phyloP scores from a whole-genome alignment of 2,888 invertebrate genomes.

The Ormyrus labotus region DNA sequence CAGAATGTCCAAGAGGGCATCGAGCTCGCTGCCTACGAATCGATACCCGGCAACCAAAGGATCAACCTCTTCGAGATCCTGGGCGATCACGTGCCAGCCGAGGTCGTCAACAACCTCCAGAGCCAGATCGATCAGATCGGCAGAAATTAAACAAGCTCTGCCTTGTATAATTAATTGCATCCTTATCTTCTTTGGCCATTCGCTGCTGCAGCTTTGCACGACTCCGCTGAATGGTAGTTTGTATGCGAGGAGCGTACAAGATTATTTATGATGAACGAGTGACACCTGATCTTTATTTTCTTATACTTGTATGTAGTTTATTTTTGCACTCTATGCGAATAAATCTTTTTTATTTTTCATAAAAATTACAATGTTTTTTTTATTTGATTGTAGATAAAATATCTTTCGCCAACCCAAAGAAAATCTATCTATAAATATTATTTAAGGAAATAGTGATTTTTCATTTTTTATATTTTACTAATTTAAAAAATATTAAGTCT shows the following conservation, averaged over 20 bases:
- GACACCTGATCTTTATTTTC: constrained; percentile 5
- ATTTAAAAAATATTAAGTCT: no score
- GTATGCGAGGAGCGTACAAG: neutral
- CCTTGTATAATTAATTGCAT: neutral
- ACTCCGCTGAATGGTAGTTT: neutral
- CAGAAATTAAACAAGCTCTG: constrained; percentile 73
- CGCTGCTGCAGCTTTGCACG: neutral
- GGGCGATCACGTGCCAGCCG: constrained; percentile 90
- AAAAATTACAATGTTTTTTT: constrained; percentile 41
- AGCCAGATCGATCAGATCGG: constrained; percentile 91
- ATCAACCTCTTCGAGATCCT: constrained; percentile 90
- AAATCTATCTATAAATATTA: no score
- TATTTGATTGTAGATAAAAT: neutral
- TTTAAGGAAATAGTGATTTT: no score
- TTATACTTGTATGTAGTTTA: constrained; percentile 34
- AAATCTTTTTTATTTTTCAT: constrained; percentile 53
- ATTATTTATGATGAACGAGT: constrained; percentile 39
- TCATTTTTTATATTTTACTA: no score
- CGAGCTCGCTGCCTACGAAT: constrained; percentile 90
- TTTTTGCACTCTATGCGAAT: constrained; percentile 41
- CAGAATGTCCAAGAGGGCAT: constrained; percentile 92
- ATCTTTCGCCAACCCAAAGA: no score
- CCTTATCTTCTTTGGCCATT: neutral
- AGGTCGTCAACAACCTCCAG: constrained; percentile 92
- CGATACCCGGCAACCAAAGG: constrained; percentile 89